Evolutionary conservation across 2,888 invertebrate species (phyloP), one percentile per base, ranked within the genome.

Genomic region (Tridacna crocea): DNA sequence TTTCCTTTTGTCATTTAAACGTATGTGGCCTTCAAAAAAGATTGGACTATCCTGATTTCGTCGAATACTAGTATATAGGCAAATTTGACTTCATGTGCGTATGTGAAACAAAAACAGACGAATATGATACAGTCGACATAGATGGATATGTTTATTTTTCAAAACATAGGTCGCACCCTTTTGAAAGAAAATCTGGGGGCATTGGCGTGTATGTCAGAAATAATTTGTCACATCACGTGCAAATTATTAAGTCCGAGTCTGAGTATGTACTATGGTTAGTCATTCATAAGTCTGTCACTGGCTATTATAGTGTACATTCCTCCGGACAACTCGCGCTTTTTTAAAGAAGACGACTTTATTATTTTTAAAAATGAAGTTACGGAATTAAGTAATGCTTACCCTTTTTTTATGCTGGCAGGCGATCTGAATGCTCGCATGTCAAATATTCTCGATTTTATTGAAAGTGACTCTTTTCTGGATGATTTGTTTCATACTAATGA

Each of bases 401-500:
- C 24, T 27, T 36, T 22, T 36, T 13, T 66, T 36, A 36, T 66
- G 12, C 17, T 66, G 12, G 27, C 36, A 36, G 66, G 66, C 46
- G 66, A 66, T 36, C 15, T 36, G 15, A 66, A 66, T 66, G 66
- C 36, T 13, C 27, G 66, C 17, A 66, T 24, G 10, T 26, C 36
- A 66, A 27, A 47, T 46, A n/a, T 74, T 36, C 58, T 48, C 15
- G 79, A 79, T 66, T 79, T 19, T 22, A 63, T 55, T 24, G 46
- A 26, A 36, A 22, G 27, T 55, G 79, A 74, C 55, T 58, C 55
- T 22, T 79, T 68, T 70, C 15, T 79, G 17, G 22, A 24, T 48
- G 65, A 74, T 19, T n/a, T 68, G 46, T 68, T 79, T 58, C 58
- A 79, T 47, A 46, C 74, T 47, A 74, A 74, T 58, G 60, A 60